These are phyloP conservation scores for Ommatoiulus sabulosus DNA, from an alignment of 2,888 invertebrate genomes.

Conservation along the genomic window DNA sequence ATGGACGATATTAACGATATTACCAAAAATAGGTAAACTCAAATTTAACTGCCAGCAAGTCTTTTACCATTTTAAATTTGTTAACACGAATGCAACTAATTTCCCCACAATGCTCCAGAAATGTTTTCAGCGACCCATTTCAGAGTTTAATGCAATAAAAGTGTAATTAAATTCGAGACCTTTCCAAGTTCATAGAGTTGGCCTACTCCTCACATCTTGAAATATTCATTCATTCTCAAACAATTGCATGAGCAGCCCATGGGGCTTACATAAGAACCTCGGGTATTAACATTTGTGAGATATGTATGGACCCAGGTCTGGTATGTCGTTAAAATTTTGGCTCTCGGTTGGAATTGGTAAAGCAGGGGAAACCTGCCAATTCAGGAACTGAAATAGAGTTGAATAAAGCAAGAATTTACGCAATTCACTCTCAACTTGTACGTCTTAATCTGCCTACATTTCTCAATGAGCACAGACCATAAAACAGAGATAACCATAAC, in stretches of 20 bases:
- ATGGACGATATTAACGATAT: no score
- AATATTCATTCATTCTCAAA: not conserved
- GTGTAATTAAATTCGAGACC: not conserved
- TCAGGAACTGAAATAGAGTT: not conserved
- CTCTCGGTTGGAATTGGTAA: not conserved
- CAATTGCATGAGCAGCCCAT: constrained; percentile 20
- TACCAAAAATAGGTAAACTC: no score
- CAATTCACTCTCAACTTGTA: not conserved
- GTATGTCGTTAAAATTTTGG: not conserved
- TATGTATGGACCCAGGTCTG: constrained; percentile 11
- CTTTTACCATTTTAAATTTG: no score
- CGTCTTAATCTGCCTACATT: not conserved
- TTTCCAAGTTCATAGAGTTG: not conserved
- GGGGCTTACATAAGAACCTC: constrained; percentile 17
- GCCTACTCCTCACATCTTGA: not conserved
- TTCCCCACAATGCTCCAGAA: no score
- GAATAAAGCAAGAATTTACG: not conserved
- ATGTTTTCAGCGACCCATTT: no score
- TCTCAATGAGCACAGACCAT: not conserved
- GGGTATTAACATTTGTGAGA: not conserved
- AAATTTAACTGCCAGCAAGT: no score
- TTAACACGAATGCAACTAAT: no score
- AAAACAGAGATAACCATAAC: not conserved
- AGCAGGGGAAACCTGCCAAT: constrained; percentile 8
- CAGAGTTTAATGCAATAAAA: no score